Evolutionary conservation across 2,113 vertebrate genomes (phyloP), one percentile per base, ranked within the genome.

Genomic region (Dromaius novaehollandiae): DNA sequence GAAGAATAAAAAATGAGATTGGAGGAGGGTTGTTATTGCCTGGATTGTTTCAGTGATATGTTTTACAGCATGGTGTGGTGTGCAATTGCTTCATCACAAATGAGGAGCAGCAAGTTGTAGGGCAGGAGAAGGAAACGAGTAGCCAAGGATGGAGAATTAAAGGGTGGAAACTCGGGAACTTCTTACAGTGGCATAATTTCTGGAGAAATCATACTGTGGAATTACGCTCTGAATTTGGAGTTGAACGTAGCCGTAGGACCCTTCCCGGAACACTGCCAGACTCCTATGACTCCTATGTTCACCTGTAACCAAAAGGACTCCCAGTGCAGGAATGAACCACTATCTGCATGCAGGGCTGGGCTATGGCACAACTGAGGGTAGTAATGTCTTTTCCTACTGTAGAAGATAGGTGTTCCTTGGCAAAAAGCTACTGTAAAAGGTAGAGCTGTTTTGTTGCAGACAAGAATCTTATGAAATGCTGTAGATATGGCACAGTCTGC

Each of bases 71-170:
- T 6, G 5, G 11, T 42, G 16, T 65, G 46, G 11, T 1, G 12
- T 48, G n/a, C 12, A 14, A 9, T 38, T 69, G 38, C 16, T 55
- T 64, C 0, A 0, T 28, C 20, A 18, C 2, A 56, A 56, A 6
- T 2, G 10, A 80, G 76, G 16, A 11, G 1, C 4, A 65, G 38
- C 30, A 69, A 30, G n/a, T 5, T 64, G 30, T 22, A 76, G 18
- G 25, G 25, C 25, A n/a, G 64, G 38, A 66, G 58, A 73, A 77
- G 63, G 77, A 89, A 50, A 77, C 13, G 0, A 48, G 2, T 9
- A 56, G 6, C 13, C 36, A 24, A 85, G 61, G 60, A 66, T 40
- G 38, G 10, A 48, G 5, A n/a, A 38, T 26, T 76, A 30, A 48
- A 82, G 2, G 6, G 3, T 60, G 12, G 34, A n/a, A 51, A 32